A percentile compares a stretch with the other conserved stretches of the same genome.
These are phyloP conservation scores for Hydroisotoma schaefferi DNA, from an alignment of 2,888 invertebrate species.

Conservation along the genomic window DNA sequence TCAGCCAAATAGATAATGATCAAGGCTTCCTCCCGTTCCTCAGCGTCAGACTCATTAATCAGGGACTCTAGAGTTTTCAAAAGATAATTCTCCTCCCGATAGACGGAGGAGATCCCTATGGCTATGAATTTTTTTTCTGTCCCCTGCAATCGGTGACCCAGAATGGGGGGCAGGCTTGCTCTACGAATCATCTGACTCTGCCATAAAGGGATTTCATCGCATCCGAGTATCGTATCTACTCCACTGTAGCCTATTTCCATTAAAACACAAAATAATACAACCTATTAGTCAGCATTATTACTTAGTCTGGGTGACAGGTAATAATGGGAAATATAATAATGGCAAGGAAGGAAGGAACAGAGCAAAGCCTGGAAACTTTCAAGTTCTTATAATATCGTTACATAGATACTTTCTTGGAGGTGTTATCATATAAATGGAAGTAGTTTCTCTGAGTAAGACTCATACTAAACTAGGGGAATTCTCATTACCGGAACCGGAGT, in stretches of 20 bases:
- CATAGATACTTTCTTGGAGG: no score
- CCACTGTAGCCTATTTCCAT: no score
- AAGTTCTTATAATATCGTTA: no score
- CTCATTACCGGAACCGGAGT: neutral
- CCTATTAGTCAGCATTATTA: no score
- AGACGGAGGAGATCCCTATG: conserved; percentile 53
- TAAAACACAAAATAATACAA: no score
- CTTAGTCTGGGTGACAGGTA: no score
- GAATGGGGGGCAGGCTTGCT: conserved; percentile 23
- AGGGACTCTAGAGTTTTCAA: conserved; percentile 52
- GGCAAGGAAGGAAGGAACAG: no score
- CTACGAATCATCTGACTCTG: conserved; percentile 27
- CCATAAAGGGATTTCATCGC: conserved; percentile 34
- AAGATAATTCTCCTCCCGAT: conserved; percentile 52
- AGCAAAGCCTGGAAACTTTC: no score
- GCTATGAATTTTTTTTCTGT: conserved; percentile 51
- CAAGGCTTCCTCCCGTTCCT: conserved; percentile 49
- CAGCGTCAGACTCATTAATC: conserved; percentile 49
- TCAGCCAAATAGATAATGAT: conserved; percentile 53
- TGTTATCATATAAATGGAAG: no score
- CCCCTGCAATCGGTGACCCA: conserved; percentile 14
- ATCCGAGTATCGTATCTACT: conserved; percentile 16
- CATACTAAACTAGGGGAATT: neutral
- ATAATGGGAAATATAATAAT: no score
- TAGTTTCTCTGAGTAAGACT: neutral